phyloP scores from a whole-genome alignment of 2,113 vertebrate genomes.

The Maccullochella peelii region DNA sequence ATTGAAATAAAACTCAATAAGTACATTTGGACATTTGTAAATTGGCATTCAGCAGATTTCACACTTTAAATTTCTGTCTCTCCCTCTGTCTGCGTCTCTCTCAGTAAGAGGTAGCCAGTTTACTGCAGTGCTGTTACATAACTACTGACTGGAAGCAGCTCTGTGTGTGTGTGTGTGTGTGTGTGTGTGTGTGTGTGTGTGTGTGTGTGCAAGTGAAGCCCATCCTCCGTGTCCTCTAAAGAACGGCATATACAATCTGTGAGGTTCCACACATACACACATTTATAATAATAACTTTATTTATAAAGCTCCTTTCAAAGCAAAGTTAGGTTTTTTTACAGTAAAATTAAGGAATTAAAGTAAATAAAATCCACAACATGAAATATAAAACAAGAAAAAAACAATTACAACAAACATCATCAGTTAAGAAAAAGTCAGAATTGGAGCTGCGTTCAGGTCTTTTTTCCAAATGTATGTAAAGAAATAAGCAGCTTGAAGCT shows the following conservation, averaged over 20 bases:
- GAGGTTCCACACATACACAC: neutral
- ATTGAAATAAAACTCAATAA: neutral
- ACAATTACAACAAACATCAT: neutral
- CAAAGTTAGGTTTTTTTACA: neutral
- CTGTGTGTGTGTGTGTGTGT: slow-evolving; percentile 45
- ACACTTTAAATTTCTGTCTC: slow-evolving; percentile 1
- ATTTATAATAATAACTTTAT: neutral
- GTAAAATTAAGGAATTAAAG: neutral
- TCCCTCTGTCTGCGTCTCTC: slow-evolving; percentile 22
- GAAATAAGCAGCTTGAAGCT: neutral
- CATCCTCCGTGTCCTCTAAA: neutral
- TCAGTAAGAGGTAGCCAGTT: slow-evolving; percentile 50
- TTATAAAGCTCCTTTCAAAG: neutral
- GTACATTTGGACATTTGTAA: neutral
- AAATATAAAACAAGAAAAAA: neutral
- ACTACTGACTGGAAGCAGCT: slow-evolving; percentile 64
- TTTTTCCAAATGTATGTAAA: neutral
- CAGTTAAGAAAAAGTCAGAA: neutral
- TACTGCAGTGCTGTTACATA: slow-evolving; percentile 78
- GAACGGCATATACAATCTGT: neutral
- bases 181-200: slow-evolving; percentile 36
- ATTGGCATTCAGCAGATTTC: slow-evolving; percentile 1
- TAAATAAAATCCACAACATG: too few relatives aligned
- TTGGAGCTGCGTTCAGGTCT: neutral
- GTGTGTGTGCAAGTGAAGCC: neutral